Percentiles rank a stretch among this genome's conserved stretches.
These are phyloP conservation scores for Microplitis demolitor DNA, from an alignment of 1,140 invertebrate genomes.

Conservation along the genomic window DNA sequence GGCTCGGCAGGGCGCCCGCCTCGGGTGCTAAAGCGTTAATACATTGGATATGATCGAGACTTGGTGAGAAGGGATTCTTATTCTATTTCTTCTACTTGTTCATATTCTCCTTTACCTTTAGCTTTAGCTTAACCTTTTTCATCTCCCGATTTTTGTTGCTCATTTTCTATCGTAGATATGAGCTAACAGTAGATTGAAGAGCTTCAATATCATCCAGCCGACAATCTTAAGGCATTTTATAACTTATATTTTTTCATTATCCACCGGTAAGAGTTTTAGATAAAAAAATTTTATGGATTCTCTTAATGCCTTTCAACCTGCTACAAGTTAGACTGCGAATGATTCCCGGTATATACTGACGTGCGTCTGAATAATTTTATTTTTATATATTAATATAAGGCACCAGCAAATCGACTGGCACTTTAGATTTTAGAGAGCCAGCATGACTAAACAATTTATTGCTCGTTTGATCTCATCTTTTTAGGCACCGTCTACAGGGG, in stretches of 20 bases:
- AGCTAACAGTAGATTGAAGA: constrained; percentile 5
- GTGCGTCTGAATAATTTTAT: background rate
- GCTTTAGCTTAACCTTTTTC: background rate
- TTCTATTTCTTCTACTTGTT: background rate
- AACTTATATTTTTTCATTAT: no score
- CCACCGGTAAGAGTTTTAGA: background rate
- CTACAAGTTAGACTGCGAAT: background rate
- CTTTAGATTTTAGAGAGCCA: background rate
- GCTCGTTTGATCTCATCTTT: background rate
- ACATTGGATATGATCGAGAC: constrained; percentile 19
- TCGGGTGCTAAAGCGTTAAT: constrained; percentile 25
- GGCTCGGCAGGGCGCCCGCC: constrained; percentile 19
- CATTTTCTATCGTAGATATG: background rate
- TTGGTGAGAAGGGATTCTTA: constrained; percentile 17
- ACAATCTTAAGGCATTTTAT: background rate
- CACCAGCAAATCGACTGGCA: background rate
- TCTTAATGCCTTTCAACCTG: background rate
- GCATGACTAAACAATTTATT: background rate
- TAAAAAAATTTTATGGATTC: background rate
- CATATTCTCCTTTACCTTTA: no score
- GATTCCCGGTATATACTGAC: background rate
- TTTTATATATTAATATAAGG: background rate
- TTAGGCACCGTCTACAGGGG: background rate
- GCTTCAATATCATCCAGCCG: constrained; percentile 15
- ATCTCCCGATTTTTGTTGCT: background rate